These are phyloP conservation scores for Mormyrus iriodes DNA, from an alignment of 2,113 vertebrate genomes.

Conservation along the genomic window DNA sequence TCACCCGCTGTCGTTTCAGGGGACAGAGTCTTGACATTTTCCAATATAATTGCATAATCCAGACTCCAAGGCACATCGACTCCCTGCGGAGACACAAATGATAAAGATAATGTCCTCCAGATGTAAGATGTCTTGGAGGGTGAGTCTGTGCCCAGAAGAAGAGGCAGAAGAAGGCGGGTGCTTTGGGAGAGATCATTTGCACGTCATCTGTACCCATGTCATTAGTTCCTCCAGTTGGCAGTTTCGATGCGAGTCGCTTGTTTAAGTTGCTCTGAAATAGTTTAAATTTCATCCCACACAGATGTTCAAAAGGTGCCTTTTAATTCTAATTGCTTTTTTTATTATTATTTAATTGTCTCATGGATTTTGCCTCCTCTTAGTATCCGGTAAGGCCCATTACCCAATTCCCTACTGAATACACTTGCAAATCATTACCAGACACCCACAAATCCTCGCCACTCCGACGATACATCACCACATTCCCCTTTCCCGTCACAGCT, in stretches of 20 bases:
- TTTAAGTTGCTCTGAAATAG: background rate
- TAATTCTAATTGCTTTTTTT: slow-evolving; percentile 9
- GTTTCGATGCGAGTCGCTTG: slow-evolving; percentile 7
- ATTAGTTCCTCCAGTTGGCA: background rate
- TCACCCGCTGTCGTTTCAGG: background rate
- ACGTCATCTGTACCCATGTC: background rate
- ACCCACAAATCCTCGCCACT: background rate
- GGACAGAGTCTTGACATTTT: background rate
- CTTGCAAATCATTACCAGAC: background rate
- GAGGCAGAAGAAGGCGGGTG: background rate
- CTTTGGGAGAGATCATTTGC: slow-evolving; percentile 8
- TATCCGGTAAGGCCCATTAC: background rate
- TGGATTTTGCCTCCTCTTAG: too few species aligned
- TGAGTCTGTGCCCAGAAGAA: background rate
- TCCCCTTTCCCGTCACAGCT: background rate
- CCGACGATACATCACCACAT: background rate
- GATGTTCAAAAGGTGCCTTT: slow-evolving; percentile 1
- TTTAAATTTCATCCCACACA: background rate
- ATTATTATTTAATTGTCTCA: slow-evolving; percentile 10
- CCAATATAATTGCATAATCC: slow-evolving; percentile 17
- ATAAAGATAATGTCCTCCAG: slow-evolving; percentile 22
- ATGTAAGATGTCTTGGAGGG: slow-evolving; percentile 8
- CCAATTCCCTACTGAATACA: background rate
- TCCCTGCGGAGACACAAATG: slow-evolving; percentile 14
- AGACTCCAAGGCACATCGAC: background rate